Base-by-base conservation (phyloP, 1,140 invertebrate genomes). In the Solenopsis fugax region DNA sequence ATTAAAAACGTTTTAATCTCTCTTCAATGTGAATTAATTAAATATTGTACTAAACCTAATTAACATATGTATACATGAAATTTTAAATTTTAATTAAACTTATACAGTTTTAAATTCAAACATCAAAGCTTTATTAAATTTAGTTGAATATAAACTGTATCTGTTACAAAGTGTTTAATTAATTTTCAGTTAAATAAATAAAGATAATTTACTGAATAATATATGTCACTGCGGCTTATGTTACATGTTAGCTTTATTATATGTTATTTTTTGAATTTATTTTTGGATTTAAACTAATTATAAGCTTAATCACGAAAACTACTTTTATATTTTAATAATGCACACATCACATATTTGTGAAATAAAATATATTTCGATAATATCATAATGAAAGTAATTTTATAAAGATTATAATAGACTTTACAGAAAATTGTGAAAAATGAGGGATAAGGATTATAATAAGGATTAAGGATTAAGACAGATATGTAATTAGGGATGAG, bases 401-500 rank as follows among this genome's bases (percentile, higher is more conserved):
- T 1, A 41, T 50, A 18, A 29, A 48, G 52, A 78, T 29, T 21
- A 41, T 37, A 76, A 76, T 60, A 37, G 16, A 56, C 0, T 24
- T 4, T 58, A 54, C 13, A 45, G 21, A 60, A n/a, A 75, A 54
- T 5, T 75, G 12, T 6, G n/a, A 50, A 37, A 76, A 58, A 41
- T 41, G 34, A 24, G 16, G 16, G 54, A 78, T 50, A 78, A 34
- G 58, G 18, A 65, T 78, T 67, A 64, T 48, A 34, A 64, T 29
- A 29, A 29, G 29, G 29, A 29, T 29, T 78, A 78, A 64, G 29
- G 41, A 78, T 78, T 80, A 54, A 80, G 62, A 80, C 13, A 69
- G 48, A 80, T 80, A 45, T 67, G 62, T 80, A 69, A 80, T 80
- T 80, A 50, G 48, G 7, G 29, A 18, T 45, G 45, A 67, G 6